Conservation (phyloP, 1,140 invertebrate genomes). For the Ridgeia piscesae region DNA sequence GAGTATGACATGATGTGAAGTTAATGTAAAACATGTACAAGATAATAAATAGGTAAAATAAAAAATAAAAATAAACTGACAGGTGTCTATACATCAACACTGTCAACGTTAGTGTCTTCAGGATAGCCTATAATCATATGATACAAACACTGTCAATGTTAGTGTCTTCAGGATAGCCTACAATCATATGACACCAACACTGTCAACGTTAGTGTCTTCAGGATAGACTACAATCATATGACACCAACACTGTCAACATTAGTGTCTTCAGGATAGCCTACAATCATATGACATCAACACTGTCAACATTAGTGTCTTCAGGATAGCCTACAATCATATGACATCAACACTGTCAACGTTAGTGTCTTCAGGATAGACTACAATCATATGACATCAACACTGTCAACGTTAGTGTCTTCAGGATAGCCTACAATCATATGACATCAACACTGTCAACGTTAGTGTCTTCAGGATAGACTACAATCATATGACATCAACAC, state of each 20-base stretch:
- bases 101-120: conserved; percentile 99
- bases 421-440: not conserved
- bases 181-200: conserved; percentile 94
- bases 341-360: not conserved
- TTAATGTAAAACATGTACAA: no score
- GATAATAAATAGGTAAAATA: no score
- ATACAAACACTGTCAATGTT: conserved; percentile 95
- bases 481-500: not conserved
- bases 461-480: not conserved
- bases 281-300: not conserved
- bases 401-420: no score
- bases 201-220: conserved; percentile 99
- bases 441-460: not conserved
- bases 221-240: no score
- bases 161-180: conserved; percentile 99
- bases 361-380: not conserved
- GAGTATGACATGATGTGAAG: no score
- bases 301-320: no score
- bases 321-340: no score
- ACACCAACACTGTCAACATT: conserved; percentile 95
- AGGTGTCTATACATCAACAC: conserved; percentile 93
- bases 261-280: conserved; percentile 99
- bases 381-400: no score
- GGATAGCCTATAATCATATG: no score
- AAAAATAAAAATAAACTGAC: no score